phyloP scores from a whole-genome alignment of 2,113 vertebrate species.

The Calyptomena viridis region DNA sequence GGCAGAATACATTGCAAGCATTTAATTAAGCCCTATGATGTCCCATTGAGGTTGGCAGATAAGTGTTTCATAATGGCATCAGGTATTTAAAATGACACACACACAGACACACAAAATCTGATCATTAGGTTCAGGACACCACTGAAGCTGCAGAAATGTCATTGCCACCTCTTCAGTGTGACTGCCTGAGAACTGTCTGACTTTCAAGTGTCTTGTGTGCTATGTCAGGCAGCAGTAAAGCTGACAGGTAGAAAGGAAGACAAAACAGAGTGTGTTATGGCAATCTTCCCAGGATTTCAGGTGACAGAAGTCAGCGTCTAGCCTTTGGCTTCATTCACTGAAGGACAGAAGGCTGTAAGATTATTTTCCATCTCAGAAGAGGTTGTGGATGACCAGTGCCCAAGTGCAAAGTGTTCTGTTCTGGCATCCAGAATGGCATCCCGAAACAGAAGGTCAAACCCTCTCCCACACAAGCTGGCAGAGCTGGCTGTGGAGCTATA shows the following conservation, averaged over 20 bases:
- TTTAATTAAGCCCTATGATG: constrained; percentile 14
- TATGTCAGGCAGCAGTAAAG: background rate
- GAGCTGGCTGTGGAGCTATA: background rate
- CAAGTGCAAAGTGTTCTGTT: background rate
- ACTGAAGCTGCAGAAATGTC: background rate
- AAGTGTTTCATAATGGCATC: constrained; percentile 12
- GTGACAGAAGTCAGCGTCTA: background rate
- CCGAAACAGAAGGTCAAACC: constrained; percentile 21
- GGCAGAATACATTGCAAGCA: background rate
- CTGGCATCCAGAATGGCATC: background rate
- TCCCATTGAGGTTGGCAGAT: background rate
- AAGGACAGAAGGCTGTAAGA: background rate
- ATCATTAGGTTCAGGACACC: background rate
- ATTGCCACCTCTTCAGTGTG: background rate
- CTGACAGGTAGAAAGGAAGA: background rate
- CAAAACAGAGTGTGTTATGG: background rate
- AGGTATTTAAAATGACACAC: background rate
- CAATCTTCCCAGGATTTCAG: constrained; percentile 32
- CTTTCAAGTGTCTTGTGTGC: background rate
- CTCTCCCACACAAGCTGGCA: background rate
- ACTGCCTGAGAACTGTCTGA: background rate
- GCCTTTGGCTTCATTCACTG: background rate
- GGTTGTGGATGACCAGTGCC: background rate
- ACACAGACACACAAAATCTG: background rate
- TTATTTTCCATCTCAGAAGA: background rate